phyloP scores from a whole-genome alignment of 2,113 vertebrate genomes.

The Euleptes europaea region DNA sequence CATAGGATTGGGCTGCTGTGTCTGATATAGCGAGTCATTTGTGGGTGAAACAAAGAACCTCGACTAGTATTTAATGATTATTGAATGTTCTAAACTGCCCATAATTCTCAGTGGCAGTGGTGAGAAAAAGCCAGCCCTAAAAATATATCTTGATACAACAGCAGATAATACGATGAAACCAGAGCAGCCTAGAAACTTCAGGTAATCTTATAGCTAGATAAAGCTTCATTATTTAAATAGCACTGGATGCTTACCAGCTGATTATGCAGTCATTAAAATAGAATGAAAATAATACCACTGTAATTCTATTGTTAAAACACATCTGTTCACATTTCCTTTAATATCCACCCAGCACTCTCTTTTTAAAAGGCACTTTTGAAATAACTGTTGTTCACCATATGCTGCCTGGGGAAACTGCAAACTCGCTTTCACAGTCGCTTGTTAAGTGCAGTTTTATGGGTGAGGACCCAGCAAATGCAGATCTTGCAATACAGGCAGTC shows the following conservation, averaged over 20 bases:
- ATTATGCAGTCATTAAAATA: slow-evolving; percentile 65
- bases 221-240: slow-evolving; percentile 42
- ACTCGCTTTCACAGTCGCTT: slow-evolving; percentile 18
- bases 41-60: not conserved
- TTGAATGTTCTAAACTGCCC: slow-evolving; percentile 16
- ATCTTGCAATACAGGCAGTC: not conserved
- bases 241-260: slow-evolving; percentile 32
- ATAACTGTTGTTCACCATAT: slow-evolving; percentile 27
- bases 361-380: slow-evolving; percentile 36
- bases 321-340: slow-evolving; percentile 56
- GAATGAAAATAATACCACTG: slow-evolving; percentile 52
- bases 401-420: slow-evolving; percentile 35
- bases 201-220: slow-evolving; percentile 32
- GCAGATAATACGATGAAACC: slow-evolving; percentile 44
- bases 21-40: not conserved
- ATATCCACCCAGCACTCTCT: slow-evolving; percentile 27
- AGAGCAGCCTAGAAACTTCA: slow-evolving; percentile 41
- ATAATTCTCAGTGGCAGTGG: slow-evolving; percentile 6
- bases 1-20: not conserved
- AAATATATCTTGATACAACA: slow-evolving; percentile 33
- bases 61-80: slow-evolving; percentile 23
- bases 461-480: not conserved
- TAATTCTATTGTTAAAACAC: slow-evolving; percentile 50
- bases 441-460: not conserved
- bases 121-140: slow-evolving; percentile 37